Conservation (phyloP, 1,140 invertebrate genomes). For the Eurosta solidaginis region DNA sequence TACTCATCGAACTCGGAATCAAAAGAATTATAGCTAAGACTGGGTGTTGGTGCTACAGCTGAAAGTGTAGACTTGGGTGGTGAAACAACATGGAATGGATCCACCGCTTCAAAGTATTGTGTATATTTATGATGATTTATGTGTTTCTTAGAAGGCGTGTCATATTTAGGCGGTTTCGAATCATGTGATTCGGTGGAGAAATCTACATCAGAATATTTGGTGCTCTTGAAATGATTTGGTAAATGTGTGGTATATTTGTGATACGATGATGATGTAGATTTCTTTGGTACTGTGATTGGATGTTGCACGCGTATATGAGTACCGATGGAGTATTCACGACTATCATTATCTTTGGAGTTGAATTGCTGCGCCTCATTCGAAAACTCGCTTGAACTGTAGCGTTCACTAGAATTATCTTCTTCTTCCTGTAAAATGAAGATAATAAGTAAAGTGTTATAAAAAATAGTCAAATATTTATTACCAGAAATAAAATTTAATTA, state of each 20-base stretch:
- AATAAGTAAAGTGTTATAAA: not conserved
- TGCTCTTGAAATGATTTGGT: slow-evolving; percentile 16
- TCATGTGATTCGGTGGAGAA: slow-evolving; percentile 40
- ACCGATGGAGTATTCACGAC: slow-evolving; percentile 53
- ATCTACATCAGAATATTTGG: slow-evolving; percentile 31
- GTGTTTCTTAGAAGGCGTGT: slow-evolving; percentile 38
- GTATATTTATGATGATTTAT: slow-evolving; percentile 42
- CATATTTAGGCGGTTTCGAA: not conserved
- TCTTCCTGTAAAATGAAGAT: slow-evolving; percentile 42
- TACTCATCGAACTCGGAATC: slow-evolving; percentile 51
- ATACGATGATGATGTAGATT: slow-evolving; percentile 35
- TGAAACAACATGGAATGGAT: slow-evolving; percentile 51
- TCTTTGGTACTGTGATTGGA: slow-evolving; percentile 53
- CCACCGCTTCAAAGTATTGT: slow-evolving; percentile 42
- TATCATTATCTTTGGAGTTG: slow-evolving; percentile 42
- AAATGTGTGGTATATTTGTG: slow-evolving; percentile 26
- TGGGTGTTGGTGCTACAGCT: not conserved
- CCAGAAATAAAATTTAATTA: no score
- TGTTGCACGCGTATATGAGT: slow-evolving; percentile 56
- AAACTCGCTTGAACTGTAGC: slow-evolving; percentile 46
- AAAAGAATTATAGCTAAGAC: slow-evolving; percentile 44
- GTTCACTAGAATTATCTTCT: slow-evolving; percentile 50
- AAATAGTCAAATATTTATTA: no score
- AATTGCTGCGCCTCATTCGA: slow-evolving; percentile 40
- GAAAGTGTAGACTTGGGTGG: slow-evolving; percentile 34